Conservation (phyloP, 2,113 vertebrate genomes). For the Xerus inauris region DNA sequence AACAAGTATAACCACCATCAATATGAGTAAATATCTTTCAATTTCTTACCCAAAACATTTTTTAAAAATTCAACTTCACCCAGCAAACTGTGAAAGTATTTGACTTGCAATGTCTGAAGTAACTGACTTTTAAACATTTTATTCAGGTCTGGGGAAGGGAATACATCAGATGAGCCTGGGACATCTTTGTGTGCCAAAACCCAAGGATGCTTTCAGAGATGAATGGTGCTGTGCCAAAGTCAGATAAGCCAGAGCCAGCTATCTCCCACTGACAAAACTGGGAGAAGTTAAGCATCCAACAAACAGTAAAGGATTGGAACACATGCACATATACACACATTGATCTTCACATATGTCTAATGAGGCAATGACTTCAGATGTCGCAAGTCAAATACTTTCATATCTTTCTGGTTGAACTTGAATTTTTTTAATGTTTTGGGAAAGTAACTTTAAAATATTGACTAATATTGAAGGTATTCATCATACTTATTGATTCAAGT, state of each 20-base stretch:
- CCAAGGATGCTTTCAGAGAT: background rate
- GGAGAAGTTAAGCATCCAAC: background rate
- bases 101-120: background rate
- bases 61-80: background rate
- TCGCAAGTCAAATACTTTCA: background rate
- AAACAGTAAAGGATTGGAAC: background rate
- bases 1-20: background rate
- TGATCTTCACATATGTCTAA: background rate
- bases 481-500: no score
- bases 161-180: background rate
- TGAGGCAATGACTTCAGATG: no score
- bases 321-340: background rate
- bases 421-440: constrained; percentile 12
- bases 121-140: background rate
- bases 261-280: background rate
- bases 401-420: background rate
- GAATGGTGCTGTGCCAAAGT: background rate
- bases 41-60: background rate
- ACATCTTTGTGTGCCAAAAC: background rate
- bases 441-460: background rate
- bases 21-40: background rate
- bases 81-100: background rate
- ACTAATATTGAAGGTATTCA: background rate
- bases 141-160: background rate
- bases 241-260: background rate